Evolutionary conservation across 2,113 vertebrate genomes (phyloP).

Genomic region (Lanius ludovicianus): DNA sequence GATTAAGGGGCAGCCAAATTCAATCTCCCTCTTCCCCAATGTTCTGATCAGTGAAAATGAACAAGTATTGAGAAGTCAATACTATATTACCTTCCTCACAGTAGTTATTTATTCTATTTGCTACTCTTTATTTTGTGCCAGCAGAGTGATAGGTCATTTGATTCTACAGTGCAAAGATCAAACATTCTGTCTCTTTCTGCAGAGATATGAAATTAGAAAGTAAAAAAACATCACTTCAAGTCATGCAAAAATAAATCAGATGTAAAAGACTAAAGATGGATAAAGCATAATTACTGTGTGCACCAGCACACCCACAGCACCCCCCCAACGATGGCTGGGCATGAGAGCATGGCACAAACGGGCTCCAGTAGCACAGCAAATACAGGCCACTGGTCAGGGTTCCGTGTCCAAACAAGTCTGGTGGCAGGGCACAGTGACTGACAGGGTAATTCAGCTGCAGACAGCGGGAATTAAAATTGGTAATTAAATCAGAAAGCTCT

Average conservation of each 20-base stretch:
- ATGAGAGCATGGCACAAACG: rapidly evolving
- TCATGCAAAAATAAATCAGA: neutral
- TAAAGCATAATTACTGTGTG: neutral
- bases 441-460: neutral
- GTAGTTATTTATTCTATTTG: slow-evolving; percentile 32
- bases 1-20: slow-evolving; percentile 4
- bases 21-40: neutral
- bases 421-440: neutral
- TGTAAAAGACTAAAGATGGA: neutral
- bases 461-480: neutral
- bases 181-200: neutral
- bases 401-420: neutral
- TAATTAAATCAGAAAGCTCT: neutral
- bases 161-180: neutral
- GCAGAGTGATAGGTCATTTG: neutral
- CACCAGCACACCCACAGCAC: neutral
- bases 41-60: slow-evolving; percentile 46
- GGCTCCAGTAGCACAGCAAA: neutral
- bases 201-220: neutral
- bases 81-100: slow-evolving; percentile 44
- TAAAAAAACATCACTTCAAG: neutral
- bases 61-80: slow-evolving; percentile 49
- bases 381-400: neutral
- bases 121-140: slow-evolving; percentile 1
- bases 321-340: rapidly evolving